A percentile compares a stretch with the other conserved stretches of the same genome.
These are phyloP conservation scores for Hesperia comma DNA, from an alignment of 2,888 invertebrate species.

Conservation along the genomic window DNA sequence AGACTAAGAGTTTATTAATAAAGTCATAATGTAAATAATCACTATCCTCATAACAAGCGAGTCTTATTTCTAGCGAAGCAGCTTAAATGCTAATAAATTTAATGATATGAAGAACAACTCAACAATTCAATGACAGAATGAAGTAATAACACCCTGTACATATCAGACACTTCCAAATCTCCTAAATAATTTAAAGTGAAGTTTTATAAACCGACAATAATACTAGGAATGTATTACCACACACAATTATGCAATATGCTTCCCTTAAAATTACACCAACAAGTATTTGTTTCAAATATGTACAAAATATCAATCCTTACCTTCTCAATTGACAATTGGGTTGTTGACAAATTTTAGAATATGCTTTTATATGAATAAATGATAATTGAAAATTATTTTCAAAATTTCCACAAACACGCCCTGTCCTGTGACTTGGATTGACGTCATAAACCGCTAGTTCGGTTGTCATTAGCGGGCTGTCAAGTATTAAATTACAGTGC, in stretches of 20 bases:
- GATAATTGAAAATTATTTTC: no score
- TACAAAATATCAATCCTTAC: no score
- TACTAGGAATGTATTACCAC: slow-evolving; percentile 2
- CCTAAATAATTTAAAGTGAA: no score
- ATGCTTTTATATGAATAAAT: no score
- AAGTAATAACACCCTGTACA: slow-evolving; percentile 13
- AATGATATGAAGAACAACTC: background rate
- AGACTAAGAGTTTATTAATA: background rate
- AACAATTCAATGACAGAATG: background rate
- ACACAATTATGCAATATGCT: background rate
- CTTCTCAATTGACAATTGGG: no score
- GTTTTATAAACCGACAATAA: background rate
- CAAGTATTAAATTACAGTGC: no score
- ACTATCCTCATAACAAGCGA: background rate
- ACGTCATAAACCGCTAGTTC: no score
- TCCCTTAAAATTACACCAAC: background rate
- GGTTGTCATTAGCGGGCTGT: no score
- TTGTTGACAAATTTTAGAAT: no score
- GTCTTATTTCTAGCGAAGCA: background rate
- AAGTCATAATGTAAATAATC: background rate
- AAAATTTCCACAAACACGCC: no score
- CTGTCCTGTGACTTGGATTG: no score
- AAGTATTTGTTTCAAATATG: no score
- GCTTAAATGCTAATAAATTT: background rate
- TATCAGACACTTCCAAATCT: slow-evolving; percentile 5